Evolutionary conservation across 2,797 vertebrate species (phyloP).

Genomic region (Hafferia zeledoni): DNA sequence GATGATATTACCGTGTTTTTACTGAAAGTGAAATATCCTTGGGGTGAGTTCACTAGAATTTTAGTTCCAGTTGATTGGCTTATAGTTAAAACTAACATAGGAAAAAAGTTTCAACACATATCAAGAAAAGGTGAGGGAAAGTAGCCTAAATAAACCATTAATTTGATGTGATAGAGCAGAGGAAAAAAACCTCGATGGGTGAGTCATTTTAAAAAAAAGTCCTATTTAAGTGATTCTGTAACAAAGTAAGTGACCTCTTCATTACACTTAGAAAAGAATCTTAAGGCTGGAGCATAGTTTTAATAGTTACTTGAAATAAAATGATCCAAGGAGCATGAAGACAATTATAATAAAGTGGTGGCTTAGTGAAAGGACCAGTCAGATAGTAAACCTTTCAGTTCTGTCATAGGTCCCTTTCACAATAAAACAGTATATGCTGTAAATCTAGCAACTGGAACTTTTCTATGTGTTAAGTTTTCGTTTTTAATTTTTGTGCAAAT

Average conservation of each 20-base stretch:
- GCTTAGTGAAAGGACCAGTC: neutral
- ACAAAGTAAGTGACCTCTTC: neutral
- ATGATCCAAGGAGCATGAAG: neutral
- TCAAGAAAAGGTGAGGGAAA: neutral
- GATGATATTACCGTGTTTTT: neutral
- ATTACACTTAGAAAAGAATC: neutral
- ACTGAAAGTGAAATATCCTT: neutral
- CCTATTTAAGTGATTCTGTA: neutral
- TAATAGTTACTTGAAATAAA: neutral
- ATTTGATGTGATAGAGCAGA: neutral
- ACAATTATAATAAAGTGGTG: neutral
- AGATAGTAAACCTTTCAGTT: neutral
- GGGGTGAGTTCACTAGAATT: neutral
- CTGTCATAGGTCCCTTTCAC: accelerated
- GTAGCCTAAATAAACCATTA: neutral
- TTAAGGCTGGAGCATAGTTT: neutral
- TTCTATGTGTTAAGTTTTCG: neutral
- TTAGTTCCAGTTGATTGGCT: neutral
- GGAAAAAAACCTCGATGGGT: neutral
- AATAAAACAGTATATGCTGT: neutral
- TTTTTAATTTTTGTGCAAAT: neutral
- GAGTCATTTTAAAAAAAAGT: neutral
- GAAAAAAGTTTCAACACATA: neutral
- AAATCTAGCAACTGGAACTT: neutral
- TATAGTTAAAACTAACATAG: neutral